phyloP scores from a whole-genome alignment of 2,888 invertebrate genomes.

The Synergus gifuensis region DNA sequence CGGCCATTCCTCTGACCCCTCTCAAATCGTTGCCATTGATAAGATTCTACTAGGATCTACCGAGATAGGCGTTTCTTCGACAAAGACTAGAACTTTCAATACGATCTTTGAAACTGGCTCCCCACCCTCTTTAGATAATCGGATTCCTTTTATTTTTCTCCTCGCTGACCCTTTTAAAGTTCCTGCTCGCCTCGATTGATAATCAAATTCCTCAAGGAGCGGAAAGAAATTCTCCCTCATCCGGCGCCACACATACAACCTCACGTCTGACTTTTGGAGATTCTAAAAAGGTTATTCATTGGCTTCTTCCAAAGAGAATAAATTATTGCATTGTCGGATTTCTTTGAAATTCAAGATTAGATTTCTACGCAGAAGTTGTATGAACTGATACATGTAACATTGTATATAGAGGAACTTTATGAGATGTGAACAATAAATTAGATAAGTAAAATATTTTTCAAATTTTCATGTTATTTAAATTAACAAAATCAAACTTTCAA shows the following conservation, averaged over 20 bases:
- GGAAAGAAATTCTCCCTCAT: slow-evolving; percentile 38
- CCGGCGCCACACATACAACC: slow-evolving; percentile 30
- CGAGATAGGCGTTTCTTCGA: slow-evolving; percentile 2
- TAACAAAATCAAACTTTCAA: too few species aligned
- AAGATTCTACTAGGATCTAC: slow-evolving; percentile 15
- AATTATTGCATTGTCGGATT: not conserved
- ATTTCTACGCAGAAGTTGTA: not conserved
- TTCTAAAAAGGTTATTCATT: slow-evolving; percentile 32
- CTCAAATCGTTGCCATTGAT: slow-evolving; percentile 31
- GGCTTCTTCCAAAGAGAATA: not conserved
- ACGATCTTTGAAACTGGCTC: slow-evolving; percentile 1
- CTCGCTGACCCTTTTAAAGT: slow-evolving; percentile 44
- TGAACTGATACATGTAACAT: not conserved
- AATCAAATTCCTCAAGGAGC: slow-evolving; percentile 41
- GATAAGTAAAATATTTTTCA: too few species aligned
- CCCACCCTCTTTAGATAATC: slow-evolving; percentile 48
- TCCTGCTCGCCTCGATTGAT: slow-evolving; percentile 34
- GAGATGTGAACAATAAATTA: not conserved
- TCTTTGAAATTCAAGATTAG: not conserved
- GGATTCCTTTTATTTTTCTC: slow-evolving; percentile 52
- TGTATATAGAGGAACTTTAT: not conserved
- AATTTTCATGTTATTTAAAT: too few species aligned
- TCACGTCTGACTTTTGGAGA: slow-evolving; percentile 36
- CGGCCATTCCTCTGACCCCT: slow-evolving; percentile 28
- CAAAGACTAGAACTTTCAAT: slow-evolving; percentile 32